Percentiles rank a stretch among this genome's conserved stretches.
phyloP scores from a whole-genome alignment of 2,113 vertebrate genomes.

The Nyctibius bracteatus region DNA sequence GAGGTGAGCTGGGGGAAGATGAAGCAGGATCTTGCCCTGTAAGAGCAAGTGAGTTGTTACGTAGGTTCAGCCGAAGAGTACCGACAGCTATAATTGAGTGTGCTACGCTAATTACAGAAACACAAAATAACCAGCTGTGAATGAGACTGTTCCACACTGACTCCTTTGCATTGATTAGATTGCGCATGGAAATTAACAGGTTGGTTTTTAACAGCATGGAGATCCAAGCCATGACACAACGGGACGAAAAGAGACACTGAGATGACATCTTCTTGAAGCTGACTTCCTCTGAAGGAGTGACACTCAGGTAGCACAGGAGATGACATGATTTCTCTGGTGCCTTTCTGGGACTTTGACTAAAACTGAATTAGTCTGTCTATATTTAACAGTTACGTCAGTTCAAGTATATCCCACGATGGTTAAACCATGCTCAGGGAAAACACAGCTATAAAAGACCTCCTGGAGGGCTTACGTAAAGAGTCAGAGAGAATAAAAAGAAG shows the following conservation, averaged over 20 bases:
- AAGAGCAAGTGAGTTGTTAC: not conserved
- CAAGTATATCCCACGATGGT: not conserved
- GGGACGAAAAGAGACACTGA: not conserved
- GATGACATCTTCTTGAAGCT: not conserved
- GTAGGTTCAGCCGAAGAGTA: conserved; percentile 23
- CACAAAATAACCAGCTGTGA: conserved; percentile 41
- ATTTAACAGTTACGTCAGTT: not conserved
- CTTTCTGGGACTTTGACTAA: not conserved
- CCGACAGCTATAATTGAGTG: not conserved
- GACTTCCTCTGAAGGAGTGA: not conserved
- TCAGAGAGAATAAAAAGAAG: not conserved
- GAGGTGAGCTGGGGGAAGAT: not conserved
- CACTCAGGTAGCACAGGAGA: not conserved
- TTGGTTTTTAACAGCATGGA: not conserved
- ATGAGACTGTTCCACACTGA: conserved; percentile 19
- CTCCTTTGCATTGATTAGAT: conserved; percentile 44
- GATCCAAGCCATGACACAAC: not conserved
- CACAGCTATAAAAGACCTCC: not conserved
- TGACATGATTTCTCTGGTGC: not conserved
- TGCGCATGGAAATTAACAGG: conserved; percentile 15
- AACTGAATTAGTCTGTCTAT: not conserved
- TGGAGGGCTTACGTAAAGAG: not conserved
- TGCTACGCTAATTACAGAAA: conserved; percentile 13
- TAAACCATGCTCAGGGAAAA: not conserved
- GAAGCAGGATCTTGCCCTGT: not conserved